A percentile compares a stretch with the other conserved stretches of the same genome.
phyloP scores from a whole-genome alignment of 2,113 vertebrate genomes.

The Vidua chalybeata region DNA sequence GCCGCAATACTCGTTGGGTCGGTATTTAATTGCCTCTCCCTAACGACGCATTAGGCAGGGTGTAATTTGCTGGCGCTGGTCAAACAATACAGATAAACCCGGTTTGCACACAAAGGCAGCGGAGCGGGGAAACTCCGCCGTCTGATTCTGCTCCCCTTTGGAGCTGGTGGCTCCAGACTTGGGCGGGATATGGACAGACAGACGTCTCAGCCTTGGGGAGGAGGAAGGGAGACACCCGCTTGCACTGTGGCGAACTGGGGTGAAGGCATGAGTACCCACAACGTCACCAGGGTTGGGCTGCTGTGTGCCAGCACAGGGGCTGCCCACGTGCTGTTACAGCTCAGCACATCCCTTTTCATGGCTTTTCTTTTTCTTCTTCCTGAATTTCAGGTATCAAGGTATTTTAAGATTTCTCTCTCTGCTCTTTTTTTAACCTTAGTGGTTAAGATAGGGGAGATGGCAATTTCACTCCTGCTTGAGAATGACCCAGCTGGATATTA shows the following conservation, averaged over 20 bases:
- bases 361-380: not conserved
- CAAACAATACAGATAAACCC: slow-evolving; percentile 54
- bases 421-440: not conserved
- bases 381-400: not conserved
- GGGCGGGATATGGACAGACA: not conserved
- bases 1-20: slow-evolving; percentile 18
- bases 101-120: slow-evolving; percentile 15
- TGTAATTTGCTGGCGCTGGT: slow-evolving; percentile 43
- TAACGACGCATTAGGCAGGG: slow-evolving; percentile 24
- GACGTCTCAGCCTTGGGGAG: not conserved
- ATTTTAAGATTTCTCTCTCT: not conserved
- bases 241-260: rapidly evolving
- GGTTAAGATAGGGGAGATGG: not conserved
- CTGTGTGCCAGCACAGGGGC: not conserved
- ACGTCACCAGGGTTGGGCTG: not conserved
- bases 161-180: slow-evolving; percentile 37
- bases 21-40: slow-evolving; percentile 64
- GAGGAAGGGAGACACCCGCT: not conserved
- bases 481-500: not conserved
- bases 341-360: not conserved
- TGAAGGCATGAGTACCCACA: not conserved
- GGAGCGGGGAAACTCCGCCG: not conserved
- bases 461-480: not conserved
- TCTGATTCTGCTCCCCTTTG: not conserved
- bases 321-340: not conserved